Percentiles rank a stretch among this genome's conserved stretches.
Conservation (phyloP, 2,113 vertebrate genomes). For the Crocuta crocuta region DNA sequence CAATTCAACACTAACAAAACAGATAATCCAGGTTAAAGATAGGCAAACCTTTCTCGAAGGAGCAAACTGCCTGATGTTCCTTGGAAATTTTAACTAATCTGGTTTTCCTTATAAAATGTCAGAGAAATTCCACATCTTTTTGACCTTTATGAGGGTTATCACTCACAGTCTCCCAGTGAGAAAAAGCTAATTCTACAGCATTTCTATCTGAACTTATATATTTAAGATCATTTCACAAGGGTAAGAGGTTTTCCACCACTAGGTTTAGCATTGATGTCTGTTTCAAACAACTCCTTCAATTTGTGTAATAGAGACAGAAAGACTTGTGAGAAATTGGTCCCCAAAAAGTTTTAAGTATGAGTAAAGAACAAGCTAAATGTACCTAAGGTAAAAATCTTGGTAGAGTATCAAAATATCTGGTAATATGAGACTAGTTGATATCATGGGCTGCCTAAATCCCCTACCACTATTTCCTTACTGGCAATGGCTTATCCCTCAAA, state of each 20-base stretch:
- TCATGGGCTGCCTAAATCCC: background rate
- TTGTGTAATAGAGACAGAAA: background rate
- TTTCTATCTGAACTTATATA: background rate
- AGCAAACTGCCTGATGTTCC: background rate
- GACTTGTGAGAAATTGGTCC: background rate
- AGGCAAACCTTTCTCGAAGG: background rate
- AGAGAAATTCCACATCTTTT: background rate
- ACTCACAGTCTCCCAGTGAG: background rate
- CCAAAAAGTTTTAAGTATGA: background rate
- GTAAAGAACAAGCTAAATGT: background rate
- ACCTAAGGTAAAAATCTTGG: background rate
- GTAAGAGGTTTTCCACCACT: background rate
- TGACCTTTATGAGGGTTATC: background rate
- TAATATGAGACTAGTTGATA: background rate
- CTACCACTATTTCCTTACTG: background rate
- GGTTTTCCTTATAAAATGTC: background rate
- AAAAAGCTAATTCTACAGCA: background rate
- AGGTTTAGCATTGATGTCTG: background rate
- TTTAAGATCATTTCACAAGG: background rate
- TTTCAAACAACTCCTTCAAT: background rate
- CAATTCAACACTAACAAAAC: background rate
- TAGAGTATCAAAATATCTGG: background rate
- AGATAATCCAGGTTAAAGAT: background rate
- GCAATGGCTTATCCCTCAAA: background rate
- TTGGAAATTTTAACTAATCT: background rate